Evolutionary conservation across 2,797 vertebrate genomes (phyloP).

Genomic region (Nyctibius grandis): DNA sequence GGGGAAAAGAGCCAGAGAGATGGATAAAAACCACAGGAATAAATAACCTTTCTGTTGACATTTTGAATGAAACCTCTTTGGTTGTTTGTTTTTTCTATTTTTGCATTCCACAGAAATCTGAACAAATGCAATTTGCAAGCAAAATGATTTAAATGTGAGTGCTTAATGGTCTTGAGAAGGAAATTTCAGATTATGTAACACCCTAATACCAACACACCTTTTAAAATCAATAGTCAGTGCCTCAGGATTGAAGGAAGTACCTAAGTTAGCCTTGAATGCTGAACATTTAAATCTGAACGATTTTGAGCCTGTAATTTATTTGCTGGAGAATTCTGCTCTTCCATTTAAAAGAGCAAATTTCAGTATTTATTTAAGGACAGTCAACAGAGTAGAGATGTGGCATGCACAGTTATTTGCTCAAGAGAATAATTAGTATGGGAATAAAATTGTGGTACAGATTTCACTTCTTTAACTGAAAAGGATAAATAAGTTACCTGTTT

Average conservation of each 20-base stretch:
- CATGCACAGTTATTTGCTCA: neutral
- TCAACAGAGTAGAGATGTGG: neutral
- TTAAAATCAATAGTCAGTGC: conserved; percentile 8
- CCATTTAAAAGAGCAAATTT: neutral
- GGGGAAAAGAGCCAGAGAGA: neutral
- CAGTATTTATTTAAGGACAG: neutral
- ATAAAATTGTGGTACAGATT: neutral
- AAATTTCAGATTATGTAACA: neutral
- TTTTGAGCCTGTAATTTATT: neutral
- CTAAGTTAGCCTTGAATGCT: neutral
- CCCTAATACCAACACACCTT: neutral
- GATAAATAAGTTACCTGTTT: conserved; percentile 58
- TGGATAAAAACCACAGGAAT: neutral
- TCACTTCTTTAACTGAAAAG: conserved; percentile 37
- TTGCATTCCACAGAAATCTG: neutral
- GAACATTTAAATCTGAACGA: neutral
- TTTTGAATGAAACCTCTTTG: neutral
- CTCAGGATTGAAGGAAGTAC: neutral
- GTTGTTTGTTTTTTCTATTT: neutral
- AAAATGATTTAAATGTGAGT: neutral
- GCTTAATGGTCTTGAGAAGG: neutral
- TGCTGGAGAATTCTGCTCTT: neutral
- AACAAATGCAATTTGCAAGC: neutral
- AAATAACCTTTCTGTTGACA: neutral
- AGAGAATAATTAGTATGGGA: neutral